A percentile compares a stretch with the other conserved stretches of the same genome.
Conservation (phyloP, 2,797 vertebrate species). For the Myiothlypis coronata region DNA sequence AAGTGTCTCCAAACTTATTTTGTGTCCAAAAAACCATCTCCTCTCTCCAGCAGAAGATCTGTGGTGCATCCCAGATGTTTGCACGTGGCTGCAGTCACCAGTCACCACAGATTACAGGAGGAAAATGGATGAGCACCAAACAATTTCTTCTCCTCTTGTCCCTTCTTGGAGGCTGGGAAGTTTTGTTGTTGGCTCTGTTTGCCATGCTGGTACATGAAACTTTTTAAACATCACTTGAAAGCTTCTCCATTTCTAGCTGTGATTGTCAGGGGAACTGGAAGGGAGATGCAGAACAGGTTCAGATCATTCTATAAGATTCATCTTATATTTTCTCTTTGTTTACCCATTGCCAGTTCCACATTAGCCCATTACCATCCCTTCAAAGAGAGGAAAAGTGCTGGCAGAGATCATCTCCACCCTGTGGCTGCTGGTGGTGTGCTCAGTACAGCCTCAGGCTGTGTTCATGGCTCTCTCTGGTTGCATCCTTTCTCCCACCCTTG, state of each 20-base stretch:
- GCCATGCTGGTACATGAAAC: not conserved
- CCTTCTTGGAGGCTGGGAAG: not conserved
- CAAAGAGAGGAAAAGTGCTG: not conserved
- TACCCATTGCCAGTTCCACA: not conserved
- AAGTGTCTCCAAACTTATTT: not conserved
- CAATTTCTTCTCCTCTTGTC: not conserved
- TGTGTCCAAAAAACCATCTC: not conserved
- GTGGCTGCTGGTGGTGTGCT: not conserved
- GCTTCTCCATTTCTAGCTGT: not conserved
- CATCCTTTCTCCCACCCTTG: not conserved
- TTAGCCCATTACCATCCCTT: not conserved
- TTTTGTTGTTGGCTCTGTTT: not conserved
- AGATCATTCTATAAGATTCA: not conserved
- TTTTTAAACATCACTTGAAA: not conserved
- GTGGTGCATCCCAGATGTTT: constrained; percentile 50
- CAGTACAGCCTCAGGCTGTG: not conserved
- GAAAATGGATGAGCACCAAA: not conserved
- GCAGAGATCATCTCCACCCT: not conserved
- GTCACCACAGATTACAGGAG: not conserved
- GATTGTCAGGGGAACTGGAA: not conserved
- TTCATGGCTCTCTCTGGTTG: not conserved
- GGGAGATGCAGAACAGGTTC: not conserved
- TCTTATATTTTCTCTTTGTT: not conserved
- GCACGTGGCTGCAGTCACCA: not conserved
- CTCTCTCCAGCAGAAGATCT: not conserved